A percentile compares a stretch with the other conserved stretches of the same genome.
Evolutionary conservation across 2,888 invertebrate species (phyloP).

Genomic region (Troglohyphantes excavatus): DNA sequence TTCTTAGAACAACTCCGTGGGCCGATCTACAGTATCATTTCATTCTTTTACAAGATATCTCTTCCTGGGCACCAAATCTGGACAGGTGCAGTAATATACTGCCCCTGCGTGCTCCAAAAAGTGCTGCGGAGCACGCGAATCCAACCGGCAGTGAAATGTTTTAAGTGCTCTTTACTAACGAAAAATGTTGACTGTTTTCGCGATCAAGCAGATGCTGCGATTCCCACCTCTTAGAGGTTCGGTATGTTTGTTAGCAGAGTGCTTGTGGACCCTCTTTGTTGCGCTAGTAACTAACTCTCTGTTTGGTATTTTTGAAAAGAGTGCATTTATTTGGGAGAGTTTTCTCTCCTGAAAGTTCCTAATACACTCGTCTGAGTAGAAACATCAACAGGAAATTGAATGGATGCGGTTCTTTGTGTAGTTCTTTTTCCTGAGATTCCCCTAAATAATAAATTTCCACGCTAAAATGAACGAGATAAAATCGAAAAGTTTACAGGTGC

Average conservation of each 20-base stretch:
- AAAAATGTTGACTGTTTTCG: constrained; percentile 36
- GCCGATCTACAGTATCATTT: no score
- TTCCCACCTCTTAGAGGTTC: constrained; percentile 55
- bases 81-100: constrained; percentile 45
- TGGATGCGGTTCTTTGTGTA: no score
- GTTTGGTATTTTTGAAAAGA: not conserved
- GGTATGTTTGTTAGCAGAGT: constrained; percentile 1
- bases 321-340: constrained; percentile 1
- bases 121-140: constrained; percentile 49
- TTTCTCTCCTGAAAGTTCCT: not conserved
- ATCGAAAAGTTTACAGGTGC: no score
- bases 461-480: no score
- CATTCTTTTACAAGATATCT: not conserved
- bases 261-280: constrained; percentile 16
- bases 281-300: constrained; percentile 38
- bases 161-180: constrained; percentile 37
- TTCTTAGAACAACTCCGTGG: no score
- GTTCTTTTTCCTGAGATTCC: no score
- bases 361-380: constrained; percentile 12
- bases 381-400: no score
- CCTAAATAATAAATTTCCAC: no score
- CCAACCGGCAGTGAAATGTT: constrained; percentile 29
- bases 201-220: constrained; percentile 3
- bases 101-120: constrained; percentile 23
- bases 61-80: not conserved